Conservation (phyloP, 2,888 invertebrate species). For the Bhutanitis thaidina region DNA sequence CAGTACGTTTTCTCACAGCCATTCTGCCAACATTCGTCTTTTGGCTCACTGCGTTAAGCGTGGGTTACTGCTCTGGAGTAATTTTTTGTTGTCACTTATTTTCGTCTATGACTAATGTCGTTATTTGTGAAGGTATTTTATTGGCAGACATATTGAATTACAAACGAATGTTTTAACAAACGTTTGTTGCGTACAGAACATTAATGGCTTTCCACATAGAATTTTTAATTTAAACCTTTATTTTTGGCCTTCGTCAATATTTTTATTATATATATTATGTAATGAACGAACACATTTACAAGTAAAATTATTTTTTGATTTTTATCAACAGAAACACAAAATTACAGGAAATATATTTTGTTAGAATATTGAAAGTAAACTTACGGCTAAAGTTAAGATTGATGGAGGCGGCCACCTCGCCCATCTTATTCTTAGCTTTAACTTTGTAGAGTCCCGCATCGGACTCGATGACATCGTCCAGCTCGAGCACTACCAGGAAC, state of each 20-base stretch:
- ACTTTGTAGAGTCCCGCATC: slow-evolving; percentile 98
- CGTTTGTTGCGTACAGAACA: background rate
- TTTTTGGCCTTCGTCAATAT: too few species aligned
- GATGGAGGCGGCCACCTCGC: slow-evolving; percentile 97
- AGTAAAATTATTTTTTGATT: too few species aligned
- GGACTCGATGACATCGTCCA: slow-evolving; percentile 97
- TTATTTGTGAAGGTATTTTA: slow-evolving; percentile 59
- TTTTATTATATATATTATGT: too few species aligned
- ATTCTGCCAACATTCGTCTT: slow-evolving; percentile 31
- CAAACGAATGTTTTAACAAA: slow-evolving; percentile 27
- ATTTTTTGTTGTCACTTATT: slow-evolving; percentile 60
- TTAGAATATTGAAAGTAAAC: slow-evolving; percentile 76
- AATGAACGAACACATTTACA: too few species aligned
- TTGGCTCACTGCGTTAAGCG: slow-evolving; percentile 51
- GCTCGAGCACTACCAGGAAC: slow-evolving; percentile 93
- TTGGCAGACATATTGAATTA: slow-evolving; percentile 57
- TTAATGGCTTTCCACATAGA: too few species aligned
- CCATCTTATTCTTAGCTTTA: slow-evolving; percentile 97
- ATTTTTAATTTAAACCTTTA: too few species aligned
- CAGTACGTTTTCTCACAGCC: slow-evolving; percentile 26
- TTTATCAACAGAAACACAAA: too few species aligned
- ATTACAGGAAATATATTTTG: too few species aligned
- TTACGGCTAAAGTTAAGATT: slow-evolving; percentile 99
- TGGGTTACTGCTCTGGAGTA: slow-evolving; percentile 43
- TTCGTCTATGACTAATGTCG: slow-evolving; percentile 59